Evolutionary conservation across 37 sponge, comb jelly and placozoan genomes (phyloP), one percentile per base, ranked within the genome.

Genomic region (Beroe forskalii): DNA sequence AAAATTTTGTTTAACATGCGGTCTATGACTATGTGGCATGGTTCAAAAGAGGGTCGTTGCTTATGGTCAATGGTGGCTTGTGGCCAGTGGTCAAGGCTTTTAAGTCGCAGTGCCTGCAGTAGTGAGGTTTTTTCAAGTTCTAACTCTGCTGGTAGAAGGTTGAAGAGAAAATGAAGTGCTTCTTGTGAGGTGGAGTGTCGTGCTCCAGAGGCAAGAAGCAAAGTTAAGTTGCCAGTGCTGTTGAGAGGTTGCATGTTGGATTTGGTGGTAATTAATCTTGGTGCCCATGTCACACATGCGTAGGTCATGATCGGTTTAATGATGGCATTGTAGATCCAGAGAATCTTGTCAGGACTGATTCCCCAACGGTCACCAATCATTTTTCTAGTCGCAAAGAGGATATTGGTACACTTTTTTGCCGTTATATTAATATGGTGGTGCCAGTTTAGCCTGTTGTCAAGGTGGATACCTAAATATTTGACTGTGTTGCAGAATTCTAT

Each of bases 301-400:
- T 80, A 80, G 55, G 44, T 44, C 55, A 80, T 80, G 25, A 44
- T 80, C 14, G 86, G 86, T 43, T 80, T 80, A 37, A 80, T 80
- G 44, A 80, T 80, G 9, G 86, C 3, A 25, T 80, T 80, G 27
- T 80, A 80, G 12, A 80, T 38, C 86, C 86, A 80, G n/a, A 80
- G 14, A 4, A 44, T 43, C 42, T 41, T 80, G 44, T 80, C 55
- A 4, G 86, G 86, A 6, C 30, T 44, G 55, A 44, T 80, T 0
- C 86, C 86, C 86, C 86, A 80, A 4, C 28, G 28, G 30, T 41
- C 86, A 44, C 86, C 86, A 3, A 80, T 80, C 25, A 37, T 44
- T 41, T 44, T 80, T 41, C 55, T 23, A 4, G 55, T 23, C 4
- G 86, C 86, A n/a, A 80, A 44, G 6, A 72, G 9, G 37, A 33